Conservation (phyloP, 1,140 invertebrate species). For the Euschistus heros region DNA sequence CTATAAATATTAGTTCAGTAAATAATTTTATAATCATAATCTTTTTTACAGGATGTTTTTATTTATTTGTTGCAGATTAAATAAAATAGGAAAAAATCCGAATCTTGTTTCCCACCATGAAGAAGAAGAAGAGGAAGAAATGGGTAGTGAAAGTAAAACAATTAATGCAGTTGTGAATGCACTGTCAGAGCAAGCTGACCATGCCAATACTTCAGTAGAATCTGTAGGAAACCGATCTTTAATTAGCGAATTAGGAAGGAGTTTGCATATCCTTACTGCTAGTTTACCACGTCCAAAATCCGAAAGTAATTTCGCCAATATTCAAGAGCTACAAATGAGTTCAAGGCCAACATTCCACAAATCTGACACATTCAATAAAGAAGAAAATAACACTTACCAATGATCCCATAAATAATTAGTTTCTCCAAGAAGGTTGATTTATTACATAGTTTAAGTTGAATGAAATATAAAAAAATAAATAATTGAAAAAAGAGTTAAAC, state of each 20-base stretch:
- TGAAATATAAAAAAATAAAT: neutral
- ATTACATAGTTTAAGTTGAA: neutral
- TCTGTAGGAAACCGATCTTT: constrained; percentile 42
- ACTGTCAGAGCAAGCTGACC: constrained; percentile 73
- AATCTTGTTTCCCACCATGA: constrained; percentile 87
- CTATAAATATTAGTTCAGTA: too few species aligned
- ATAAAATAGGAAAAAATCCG: constrained; percentile 98
- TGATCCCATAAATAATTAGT: constrained; percentile 45
- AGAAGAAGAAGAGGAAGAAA: constrained; percentile 48
- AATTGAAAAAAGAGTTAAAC: neutral
- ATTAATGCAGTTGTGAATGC: constrained; percentile 86
- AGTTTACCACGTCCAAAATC: constrained; percentile 66
- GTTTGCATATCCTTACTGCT: constrained; percentile 31
- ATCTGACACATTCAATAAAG: constrained; percentile 61
- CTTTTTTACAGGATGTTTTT: neutral
- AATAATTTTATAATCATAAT: neutral
- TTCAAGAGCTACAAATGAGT: constrained; percentile 42
- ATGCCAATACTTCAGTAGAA: constrained; percentile 64
- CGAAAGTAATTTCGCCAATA: constrained; percentile 65
- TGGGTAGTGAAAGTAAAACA: constrained; percentile 76
- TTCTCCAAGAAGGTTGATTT: neutral
- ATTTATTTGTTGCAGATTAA: constrained; percentile 54
- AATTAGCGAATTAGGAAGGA: constrained; percentile 47
- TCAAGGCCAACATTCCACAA: constrained; percentile 60
- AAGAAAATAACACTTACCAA: constrained; percentile 49